Base-by-base conservation (phyloP, 2,797 vertebrate species). In the Agapornis canus region DNA sequence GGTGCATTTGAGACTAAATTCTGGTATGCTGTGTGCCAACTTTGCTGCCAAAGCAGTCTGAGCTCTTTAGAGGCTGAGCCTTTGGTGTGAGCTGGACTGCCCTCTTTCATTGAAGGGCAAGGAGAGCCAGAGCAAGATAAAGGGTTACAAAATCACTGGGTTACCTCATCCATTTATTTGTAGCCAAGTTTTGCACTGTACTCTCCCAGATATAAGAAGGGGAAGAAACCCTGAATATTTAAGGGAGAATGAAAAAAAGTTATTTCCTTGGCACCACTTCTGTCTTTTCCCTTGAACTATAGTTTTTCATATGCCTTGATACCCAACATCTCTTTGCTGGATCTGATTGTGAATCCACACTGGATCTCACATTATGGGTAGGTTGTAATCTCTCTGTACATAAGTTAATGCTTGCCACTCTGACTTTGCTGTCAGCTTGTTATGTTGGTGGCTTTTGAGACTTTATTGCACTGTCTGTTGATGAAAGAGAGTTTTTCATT, bases 381-480 rank as follows among this genome's bases (percentile, higher is more conserved):
- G 64, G 64, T 21, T 83, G 39, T 68, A 75, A 75, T 92, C 49
- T 87, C 68, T 86, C 32, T 65, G 42, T 57, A 39, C 32, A 19
- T 72, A 70, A 81, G 94, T 78, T 82, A 78, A 72, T 89, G 63
- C 84, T 94, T 91, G 86, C 63, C 65, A 84, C 61, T 66, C 59
- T 86, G 63, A 13, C 48, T 85, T 83, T 88, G 39, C 80, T 90
- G 63, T 90, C 88, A 84, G 26, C 26, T 89, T 91, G 35, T 92
- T 63, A 22, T 48, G 63, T 89, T 95, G 86, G 79, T 93, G 76
- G 76, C 80, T 66, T 95, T 88, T 89, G 72, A 88, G 79, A 86
- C 54, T 64, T 78, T 78, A 60, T 66, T 86, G 51, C 48, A n/a
- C 31, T 60, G 52, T 92, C 51, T 71, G 31, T n/a, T 82, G 73